Conservation (phyloP, 2,113 vertebrate genomes). For the Cinclus cinclus region DNA sequence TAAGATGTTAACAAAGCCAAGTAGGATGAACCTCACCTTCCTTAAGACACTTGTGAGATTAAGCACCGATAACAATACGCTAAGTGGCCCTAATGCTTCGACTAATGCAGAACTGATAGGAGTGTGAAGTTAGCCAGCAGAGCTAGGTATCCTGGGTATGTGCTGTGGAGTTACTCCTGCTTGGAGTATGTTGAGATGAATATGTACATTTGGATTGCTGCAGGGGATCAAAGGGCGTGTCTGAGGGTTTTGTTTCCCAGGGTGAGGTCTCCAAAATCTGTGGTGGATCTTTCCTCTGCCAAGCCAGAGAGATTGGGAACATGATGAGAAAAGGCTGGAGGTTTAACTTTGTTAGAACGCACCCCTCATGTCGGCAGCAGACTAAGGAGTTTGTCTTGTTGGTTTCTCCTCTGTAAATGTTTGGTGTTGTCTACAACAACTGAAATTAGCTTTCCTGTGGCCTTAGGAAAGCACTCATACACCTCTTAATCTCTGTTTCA, state of each 20-base stretch:
- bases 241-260: conserved; percentile 70
- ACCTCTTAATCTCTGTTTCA: conserved; percentile 40
- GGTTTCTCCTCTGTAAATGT: conserved; percentile 40
- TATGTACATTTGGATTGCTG: conserved; percentile 51
- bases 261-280: conserved; percentile 58
- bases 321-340: conserved; percentile 24
- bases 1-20: not conserved
- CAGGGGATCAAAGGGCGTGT: conserved; percentile 54
- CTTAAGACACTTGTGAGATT: conserved; percentile 10
- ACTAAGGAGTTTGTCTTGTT: conserved; percentile 7
- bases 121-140: not conserved
- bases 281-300: conserved; percentile 47
- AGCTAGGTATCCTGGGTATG: conserved; percentile 48
- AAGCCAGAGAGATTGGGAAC: conserved; percentile 58
- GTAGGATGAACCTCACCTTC: not conserved
- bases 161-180: conserved; percentile 35
- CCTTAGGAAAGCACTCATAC: conserved; percentile 30
- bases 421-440: conserved; percentile 4
- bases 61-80: not conserved
- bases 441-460: conserved; percentile 48
- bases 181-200: conserved; percentile 24
- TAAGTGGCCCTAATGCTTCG: not conserved
- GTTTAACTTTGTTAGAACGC: conserved; percentile 34
- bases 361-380: not conserved
- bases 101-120: not conserved